Conservation (phyloP, 1,140 invertebrate species). For the Aphidius ervi region DNA sequence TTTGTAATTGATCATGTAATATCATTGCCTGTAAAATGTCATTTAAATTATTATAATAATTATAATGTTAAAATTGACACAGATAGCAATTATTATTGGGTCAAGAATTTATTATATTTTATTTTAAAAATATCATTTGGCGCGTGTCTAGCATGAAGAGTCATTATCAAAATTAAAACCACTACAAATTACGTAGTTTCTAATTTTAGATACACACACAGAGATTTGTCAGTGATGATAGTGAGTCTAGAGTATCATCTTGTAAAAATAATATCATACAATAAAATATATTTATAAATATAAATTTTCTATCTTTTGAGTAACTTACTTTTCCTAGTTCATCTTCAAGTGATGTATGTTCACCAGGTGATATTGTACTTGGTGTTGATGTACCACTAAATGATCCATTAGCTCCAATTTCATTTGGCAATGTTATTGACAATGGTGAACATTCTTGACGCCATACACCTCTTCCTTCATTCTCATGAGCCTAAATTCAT, state of each 20-base stretch:
- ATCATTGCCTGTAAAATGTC: constrained; percentile 40
- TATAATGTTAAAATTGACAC: no score
- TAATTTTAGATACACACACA: no score
- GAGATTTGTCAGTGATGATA: neutral
- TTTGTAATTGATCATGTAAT: constrained; percentile 47
- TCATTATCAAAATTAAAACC: no score
- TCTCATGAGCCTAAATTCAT: constrained; percentile 36
- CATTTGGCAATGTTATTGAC: constrained; percentile 46
- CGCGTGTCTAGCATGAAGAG: no score
- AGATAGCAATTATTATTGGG: neutral
- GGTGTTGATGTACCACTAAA: constrained; percentile 58
- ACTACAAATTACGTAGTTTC: no score
- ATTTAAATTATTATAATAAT: no score
- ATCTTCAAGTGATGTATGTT: constrained; percentile 54
- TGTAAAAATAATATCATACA: no score
- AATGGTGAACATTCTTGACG: constrained; percentile 50
- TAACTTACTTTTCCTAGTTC: constrained; percentile 51
- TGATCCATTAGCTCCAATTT: constrained; percentile 48
- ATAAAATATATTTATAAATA: neutral
- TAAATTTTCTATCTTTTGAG: neutral
- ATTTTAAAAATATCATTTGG: no score
- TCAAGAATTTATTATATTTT: no score
- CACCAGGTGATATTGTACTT: constrained; percentile 60
- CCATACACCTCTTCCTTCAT: constrained; percentile 39
- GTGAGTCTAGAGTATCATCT: neutral